A percentile compares a stretch with the other conserved stretches of the same genome.
These are phyloP conservation scores for Otolemur garnettii DNA, from an alignment of 2,113 vertebrate species.

Conservation along the genomic window DNA sequence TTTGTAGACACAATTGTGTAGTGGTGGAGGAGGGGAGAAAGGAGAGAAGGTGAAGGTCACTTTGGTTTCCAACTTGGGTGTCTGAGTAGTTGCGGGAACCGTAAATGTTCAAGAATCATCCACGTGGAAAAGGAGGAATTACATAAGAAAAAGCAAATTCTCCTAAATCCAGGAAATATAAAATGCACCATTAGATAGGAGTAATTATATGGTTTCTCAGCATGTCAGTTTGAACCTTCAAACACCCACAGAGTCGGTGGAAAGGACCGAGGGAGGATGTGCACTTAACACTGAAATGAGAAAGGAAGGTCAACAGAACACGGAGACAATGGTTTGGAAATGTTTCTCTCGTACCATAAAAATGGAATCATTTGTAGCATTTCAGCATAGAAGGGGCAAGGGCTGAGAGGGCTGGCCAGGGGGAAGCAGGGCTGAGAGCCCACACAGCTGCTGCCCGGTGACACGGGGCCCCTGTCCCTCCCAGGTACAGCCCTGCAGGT, in stretches of 20 bases:
- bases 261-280: background rate
- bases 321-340: constrained; percentile 21
- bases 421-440: constrained; percentile 62
- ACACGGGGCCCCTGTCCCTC: constrained; percentile 61
- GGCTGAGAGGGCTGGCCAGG: constrained; percentile 48
- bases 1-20: background rate
- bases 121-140: constrained; percentile 69
- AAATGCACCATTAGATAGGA: constrained; percentile 67
- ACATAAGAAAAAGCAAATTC: constrained; percentile 51
- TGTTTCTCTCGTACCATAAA: background rate
- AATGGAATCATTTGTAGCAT: background rate
- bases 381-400: background rate
- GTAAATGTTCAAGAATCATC: constrained; percentile 53
- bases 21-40: fast-evolving
- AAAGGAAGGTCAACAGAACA: constrained; percentile 17
- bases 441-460: constrained; percentile 59
- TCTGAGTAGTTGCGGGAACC: constrained; percentile 43
- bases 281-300: background rate
- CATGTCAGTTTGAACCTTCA: background rate
- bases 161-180: constrained; percentile 69
- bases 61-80: constrained; percentile 38
- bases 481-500: constrained; percentile 62
- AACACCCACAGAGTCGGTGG: background rate
- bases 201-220: constrained; percentile 35
- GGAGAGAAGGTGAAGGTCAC: background rate